phyloP scores from a whole-genome alignment of 1,140 invertebrate genomes.

The Drosophila sucinea region DNA sequence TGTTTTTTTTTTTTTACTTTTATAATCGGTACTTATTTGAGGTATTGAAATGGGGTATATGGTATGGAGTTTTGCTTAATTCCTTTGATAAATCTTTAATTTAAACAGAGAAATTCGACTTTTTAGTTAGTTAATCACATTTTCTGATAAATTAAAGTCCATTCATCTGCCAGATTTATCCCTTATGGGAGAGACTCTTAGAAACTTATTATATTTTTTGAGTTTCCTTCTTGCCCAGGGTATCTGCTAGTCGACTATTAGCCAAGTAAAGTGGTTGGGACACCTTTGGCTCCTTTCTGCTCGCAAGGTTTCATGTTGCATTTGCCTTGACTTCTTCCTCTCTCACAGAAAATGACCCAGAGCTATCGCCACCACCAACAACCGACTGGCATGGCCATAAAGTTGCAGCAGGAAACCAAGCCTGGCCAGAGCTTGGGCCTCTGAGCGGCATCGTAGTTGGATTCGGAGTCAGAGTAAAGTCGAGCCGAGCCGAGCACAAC shows the following conservation, averaged over 20 bases:
- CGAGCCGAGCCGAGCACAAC: constrained; percentile 38
- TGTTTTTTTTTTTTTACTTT: background rate
- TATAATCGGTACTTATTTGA: constrained; percentile 16
- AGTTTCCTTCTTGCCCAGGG: constrained; percentile 2
- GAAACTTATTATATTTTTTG: no score
- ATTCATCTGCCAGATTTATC: no score
- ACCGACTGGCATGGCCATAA: constrained; percentile 60
- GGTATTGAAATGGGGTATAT: constrained; percentile 6
- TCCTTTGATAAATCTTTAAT: no score
- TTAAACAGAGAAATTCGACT: no score
- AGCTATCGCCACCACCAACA: constrained; percentile 62
- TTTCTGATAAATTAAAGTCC: no score
- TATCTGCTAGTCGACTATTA: constrained; percentile 7
- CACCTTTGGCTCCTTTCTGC: constrained; percentile 57
- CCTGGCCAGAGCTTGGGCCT: constrained; percentile 25
- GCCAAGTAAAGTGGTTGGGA: constrained; percentile 9
- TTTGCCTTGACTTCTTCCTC: constrained; percentile 72
- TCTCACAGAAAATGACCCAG: constrained; percentile 76
- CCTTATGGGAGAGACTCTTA: no score
- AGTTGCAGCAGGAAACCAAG: constrained; percentile 75
- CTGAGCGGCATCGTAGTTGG: constrained; percentile 4
- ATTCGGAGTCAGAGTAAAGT: constrained; percentile 26
- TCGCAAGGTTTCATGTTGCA: constrained; percentile 77
- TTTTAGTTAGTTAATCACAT: no score
- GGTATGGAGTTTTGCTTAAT: background rate